Evolutionary conservation across 1,140 invertebrate genomes (phyloP), one percentile per base, ranked within the genome.

Genomic region (Subanguina moxae): DNA sequence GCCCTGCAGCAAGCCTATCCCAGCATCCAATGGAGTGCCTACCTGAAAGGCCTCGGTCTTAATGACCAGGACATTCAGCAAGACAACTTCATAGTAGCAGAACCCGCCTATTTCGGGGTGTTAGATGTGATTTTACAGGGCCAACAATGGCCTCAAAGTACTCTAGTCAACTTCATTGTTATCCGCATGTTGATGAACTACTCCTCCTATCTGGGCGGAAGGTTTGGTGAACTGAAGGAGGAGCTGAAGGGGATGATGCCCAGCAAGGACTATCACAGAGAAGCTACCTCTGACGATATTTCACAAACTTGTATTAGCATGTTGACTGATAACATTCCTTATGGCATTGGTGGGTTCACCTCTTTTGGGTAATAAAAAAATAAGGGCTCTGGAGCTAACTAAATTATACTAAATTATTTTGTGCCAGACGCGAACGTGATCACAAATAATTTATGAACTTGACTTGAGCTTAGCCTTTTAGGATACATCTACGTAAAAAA

Each of bases 401-500:
- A n/a, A n/a, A n/a, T n/a, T n/a, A n/a, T n/a, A n/a, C n/a, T n/a
- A n/a, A n/a, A n/a, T n/a, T n/a, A n/a, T n/a, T n/a, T n/a, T n/a
- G n/a, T n/a, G n/a, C n/a, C n/a, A n/a, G n/a, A n/a, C n/a, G n/a
- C n/a, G n/a, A n/a, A n/a, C n/a, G n/a, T n/a, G n/a, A n/a, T n/a
- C n/a, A n/a, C n/a, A n/a, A n/a, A n/a, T n/a, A n/a, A n/a, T n/a
- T n/a, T n/a, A n/a, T n/a, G n/a, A 46, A 46, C 15, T 46, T 46
- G 15, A 46, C 45, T n/a, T 46, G 45, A 46, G 15, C 45, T n/a
- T 15, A n/a, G 45, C 52, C 3, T 23, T 57, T 57, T 11, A 57
- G 75, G 75, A 43, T 77, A 76, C 28, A 62, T 77, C 19, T 76
- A 76, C 27, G 75, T 76, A 1, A 76, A 76, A 30, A 70, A 62